These are phyloP conservation scores for Dicaeum eximium DNA, from an alignment of 2,113 vertebrate species.

Conservation along the genomic window DNA sequence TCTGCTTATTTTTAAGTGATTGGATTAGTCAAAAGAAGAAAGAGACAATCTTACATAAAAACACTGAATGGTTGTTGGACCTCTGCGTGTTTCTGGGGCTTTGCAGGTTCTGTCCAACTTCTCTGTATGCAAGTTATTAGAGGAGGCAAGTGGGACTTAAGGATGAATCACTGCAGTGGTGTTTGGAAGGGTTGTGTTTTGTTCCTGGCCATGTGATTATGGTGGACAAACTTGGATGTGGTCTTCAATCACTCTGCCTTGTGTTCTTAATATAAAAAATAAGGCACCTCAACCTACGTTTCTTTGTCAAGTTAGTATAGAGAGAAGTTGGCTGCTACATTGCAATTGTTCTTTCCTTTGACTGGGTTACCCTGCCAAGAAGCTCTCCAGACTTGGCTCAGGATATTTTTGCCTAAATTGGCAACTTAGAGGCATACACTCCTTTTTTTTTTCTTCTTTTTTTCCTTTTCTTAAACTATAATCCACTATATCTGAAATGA, in stretches of 20 bases:
- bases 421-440: neutral
- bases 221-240: neutral
- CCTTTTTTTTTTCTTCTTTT: neutral
- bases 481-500: neutral
- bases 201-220: neutral
- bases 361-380: neutral
- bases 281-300: neutral
- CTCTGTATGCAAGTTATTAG: neutral
- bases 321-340: neutral
- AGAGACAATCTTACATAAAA: neutral
- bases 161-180: neutral
- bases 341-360: neutral
- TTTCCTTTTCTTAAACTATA: neutral
- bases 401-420: slow-evolving; percentile 14
- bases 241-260: neutral
- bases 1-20: neutral
- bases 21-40: neutral
- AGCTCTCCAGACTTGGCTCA: neutral
- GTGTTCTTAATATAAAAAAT: neutral
- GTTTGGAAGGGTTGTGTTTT: neutral
- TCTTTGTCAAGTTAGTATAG: neutral
- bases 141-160: neutral
- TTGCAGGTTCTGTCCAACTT: neutral
- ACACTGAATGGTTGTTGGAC: neutral
- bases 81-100: neutral